Base-by-base conservation (phyloP, 2,888 invertebrate species). In the Elysia crispata region DNA sequence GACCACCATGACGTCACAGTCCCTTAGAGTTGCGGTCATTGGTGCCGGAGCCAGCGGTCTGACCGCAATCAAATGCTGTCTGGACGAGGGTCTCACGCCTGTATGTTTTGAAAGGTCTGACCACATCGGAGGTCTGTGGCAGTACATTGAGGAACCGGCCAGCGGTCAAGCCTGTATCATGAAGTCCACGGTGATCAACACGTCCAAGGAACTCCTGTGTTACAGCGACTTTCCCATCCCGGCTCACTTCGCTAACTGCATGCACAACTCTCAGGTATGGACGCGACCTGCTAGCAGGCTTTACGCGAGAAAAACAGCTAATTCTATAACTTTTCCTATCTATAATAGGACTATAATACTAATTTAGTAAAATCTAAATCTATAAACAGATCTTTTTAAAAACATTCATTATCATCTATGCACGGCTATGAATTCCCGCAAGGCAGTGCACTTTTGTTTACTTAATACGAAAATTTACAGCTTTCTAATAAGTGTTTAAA, bases 161-260 rank as follows among this genome's bases (percentile, higher is more conserved):
- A 86, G 89, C 5, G 88, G 86, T 11, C 87, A 87, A 80, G 86
- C 86, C 0, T 89, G 89, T 76, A 90, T 91, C 30, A 90, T 89
- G 90, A 88, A 86, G 75, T 88, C 90, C 1, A 91, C 91, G 0
- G 86, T 90, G 33, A 90, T 90, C 74, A 91, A 91, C 85, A 89
- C 90, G 18, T 88, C 89, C 62, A 91, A 91, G 70, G 91, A 91
- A 80, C 89, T 89, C 86, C 89, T 89, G 88, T 85, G 86, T 20
- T 92, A 89, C 85, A 91, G 91, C 41, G 92, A 92, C 82, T 92
- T 87, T 81, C 92, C 92, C 1, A 91, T 91, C 25, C 91, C 91
- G 0, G 84, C 84, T 25, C 89, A 92, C 28, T 91, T 81, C 82
- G 89, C 92, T 0, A 89, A 90, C 76, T 92, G 87, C 83, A 92